These are phyloP conservation scores for Chrosomus eos DNA, from an alignment of 2,797 vertebrate species.

Conservation along the genomic window DNA sequence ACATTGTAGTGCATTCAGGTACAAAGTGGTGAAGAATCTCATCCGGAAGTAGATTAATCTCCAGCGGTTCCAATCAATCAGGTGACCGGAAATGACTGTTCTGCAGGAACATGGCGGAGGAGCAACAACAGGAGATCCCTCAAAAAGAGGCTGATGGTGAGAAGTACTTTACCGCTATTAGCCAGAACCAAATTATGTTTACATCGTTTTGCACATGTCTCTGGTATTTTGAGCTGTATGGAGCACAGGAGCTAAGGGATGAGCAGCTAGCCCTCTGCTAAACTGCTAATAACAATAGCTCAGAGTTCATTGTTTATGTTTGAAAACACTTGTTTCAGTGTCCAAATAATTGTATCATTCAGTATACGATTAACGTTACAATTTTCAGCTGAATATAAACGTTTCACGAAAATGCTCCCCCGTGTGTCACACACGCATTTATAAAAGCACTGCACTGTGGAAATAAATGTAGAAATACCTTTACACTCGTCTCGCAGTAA, in stretches of 20 bases:
- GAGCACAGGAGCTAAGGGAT: not conserved
- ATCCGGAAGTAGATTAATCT: not conserved
- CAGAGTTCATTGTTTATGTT: slow-evolving; percentile 19
- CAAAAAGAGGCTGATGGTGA: slow-evolving; percentile 59
- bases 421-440: not conserved
- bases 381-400: not conserved
- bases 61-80: not conserved
- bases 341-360: not conserved
- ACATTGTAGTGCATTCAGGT: not conserved
- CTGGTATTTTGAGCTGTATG: not conserved
- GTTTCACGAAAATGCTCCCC: not conserved
- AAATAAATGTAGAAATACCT: not conserved
- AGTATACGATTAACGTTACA: no score
- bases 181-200: no score
- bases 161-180: not conserved
- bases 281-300: slow-evolving; percentile 26
- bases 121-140: slow-evolving; percentile 54
- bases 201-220: no score
- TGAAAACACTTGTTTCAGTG: not conserved
- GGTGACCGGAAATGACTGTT: slow-evolving; percentile 53
- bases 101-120: slow-evolving; percentile 60
- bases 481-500: not conserved
- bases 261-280: not conserved
- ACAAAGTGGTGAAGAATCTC: not conserved
- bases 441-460: not conserved